A percentile compares a stretch with the other conserved stretches of the same genome.
phyloP scores from a whole-genome alignment of 2,113 vertebrate genomes.

The Dipodomys merriami region DNA sequence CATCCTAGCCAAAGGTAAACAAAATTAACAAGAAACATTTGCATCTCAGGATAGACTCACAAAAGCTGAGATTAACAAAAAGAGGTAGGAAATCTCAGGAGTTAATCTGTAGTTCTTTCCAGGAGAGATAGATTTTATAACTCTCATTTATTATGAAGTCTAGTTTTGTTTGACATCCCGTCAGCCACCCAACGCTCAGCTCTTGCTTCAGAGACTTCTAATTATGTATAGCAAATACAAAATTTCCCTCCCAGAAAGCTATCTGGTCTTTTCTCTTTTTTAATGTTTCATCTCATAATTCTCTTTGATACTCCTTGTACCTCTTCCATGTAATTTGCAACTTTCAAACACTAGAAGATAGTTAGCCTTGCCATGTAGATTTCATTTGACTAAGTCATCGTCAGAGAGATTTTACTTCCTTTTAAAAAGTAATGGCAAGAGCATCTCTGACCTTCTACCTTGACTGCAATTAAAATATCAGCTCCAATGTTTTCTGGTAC shows the following conservation, averaged over 20 bases:
- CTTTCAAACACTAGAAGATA: conserved; percentile 42
- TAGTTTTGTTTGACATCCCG: background rate
- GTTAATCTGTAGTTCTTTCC: background rate
- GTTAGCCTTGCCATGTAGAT: conserved; percentile 1
- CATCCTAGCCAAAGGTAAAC: conserved; percentile 23
- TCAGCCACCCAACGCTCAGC: background rate
- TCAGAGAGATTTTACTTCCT: conserved; percentile 28
- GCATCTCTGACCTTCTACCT: conserved; percentile 42
- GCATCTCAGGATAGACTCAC: background rate
- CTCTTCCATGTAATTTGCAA: conserved; percentile 14
- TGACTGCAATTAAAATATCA: conserved; percentile 63
- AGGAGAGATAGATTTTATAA: background rate
- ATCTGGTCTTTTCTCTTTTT: conserved; percentile 13
- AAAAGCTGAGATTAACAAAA: background rate
- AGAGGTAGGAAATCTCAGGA: background rate
- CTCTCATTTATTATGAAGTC: background rate
- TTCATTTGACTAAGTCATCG: conserved; percentile 48
- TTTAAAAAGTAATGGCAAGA: conserved; percentile 56
- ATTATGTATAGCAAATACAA: conserved; percentile 39
- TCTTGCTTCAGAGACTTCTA: conserved; percentile 32
- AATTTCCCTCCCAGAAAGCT: background rate
- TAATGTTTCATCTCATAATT: conserved; percentile 53
- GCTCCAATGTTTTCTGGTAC: conserved; percentile 26
- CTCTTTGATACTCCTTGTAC: conserved; percentile 56
- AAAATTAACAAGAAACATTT: conserved; percentile 3